Base-by-base conservation (phyloP, 2,113 vertebrate genomes). In the Elaphurus davidianus region DNA sequence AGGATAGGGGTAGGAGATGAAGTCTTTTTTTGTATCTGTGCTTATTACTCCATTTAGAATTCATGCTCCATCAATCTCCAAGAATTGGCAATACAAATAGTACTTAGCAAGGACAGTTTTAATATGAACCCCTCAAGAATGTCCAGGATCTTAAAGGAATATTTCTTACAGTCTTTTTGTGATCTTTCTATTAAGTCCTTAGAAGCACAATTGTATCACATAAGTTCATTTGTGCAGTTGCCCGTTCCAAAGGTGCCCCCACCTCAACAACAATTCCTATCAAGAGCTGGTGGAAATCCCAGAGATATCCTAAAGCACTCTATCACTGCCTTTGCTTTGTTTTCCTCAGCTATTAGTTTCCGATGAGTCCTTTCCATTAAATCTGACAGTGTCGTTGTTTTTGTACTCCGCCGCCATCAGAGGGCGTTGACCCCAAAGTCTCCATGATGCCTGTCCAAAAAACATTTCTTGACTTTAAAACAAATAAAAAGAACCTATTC, bases 391-490 rank as follows among this genome's bases (percentile, higher is more conserved):
- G 28, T 67, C 57, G 50, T 10, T 60, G 10, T 78, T 94, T 74
- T 52, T 85, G 8, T 82, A 91, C 21, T 60, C 33, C 60, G 1
- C 17, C 87, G 13, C 64, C 59, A 91, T 33, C 21, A 79, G 6
- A 19, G 11, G 19, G 8, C 15, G 91, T 7, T 8, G 5, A 55
- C 54, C 11, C n/a, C 6, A 1, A 12, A 16, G 0, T 6, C 67
- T 90, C 30, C 67, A 43, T 47, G 62, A 64, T 60, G 57, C 87
- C 7, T 62, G 13, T 33, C 94, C 45, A 52, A 78, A 67, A 90
- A 78, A 33, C 59, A 84, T 28, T 92, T 57, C 33, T 52, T 90
- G 14, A 45, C 64, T 79, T 90, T 86, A 76, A 91, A 87, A 87
- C 45, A 93, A 87, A 67, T 5, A 78, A 71, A 57, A 91, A 67